A percentile compares a stretch with the other conserved stretches of the same genome.
These are phyloP conservation scores for Drosophila percnosoma DNA, from an alignment of 2,888 invertebrate species.

Conservation along the genomic window DNA sequence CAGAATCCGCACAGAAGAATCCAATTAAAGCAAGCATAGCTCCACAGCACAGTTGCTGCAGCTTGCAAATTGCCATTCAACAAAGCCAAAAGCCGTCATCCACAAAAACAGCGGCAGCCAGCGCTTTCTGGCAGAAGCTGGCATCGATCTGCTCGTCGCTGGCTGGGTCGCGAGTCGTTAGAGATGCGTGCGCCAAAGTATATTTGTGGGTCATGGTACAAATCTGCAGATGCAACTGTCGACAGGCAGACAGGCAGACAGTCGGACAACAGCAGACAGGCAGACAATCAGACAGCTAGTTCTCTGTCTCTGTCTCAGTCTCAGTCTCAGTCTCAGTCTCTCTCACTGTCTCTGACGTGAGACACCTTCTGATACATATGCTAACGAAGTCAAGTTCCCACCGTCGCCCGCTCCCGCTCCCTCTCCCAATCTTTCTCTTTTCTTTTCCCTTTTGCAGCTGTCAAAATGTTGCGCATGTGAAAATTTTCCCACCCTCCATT, in stretches of 20 bases:
- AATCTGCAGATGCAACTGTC: slow-evolving; percentile 57
- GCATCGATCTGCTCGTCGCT: slow-evolving; percentile 31
- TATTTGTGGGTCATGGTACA: slow-evolving; percentile 79
- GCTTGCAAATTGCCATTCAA: slow-evolving; percentile 69
- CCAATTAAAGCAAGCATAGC: slow-evolving; percentile 71
- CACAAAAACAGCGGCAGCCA: slow-evolving; percentile 9
- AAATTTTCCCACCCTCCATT: slow-evolving; percentile 78
- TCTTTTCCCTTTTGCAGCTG: slow-evolving; percentile 47
- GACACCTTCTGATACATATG: slow-evolving; percentile 76
- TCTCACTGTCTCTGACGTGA: slow-evolving; percentile 53
- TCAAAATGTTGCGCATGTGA: slow-evolving; percentile 74
- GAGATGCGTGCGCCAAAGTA: slow-evolving; percentile 72
- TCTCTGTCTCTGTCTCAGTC: slow-evolving; percentile 4
- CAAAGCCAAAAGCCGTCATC: slow-evolving; percentile 19
- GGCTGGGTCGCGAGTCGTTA: slow-evolving; percentile 60
- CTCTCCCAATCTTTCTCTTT: neutral
- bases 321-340: no score
- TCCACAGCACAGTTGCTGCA: slow-evolving; percentile 51
- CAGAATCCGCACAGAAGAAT: slow-evolving; percentile 71
- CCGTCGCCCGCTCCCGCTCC: neutral
- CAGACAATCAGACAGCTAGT: slow-evolving; percentile 46
- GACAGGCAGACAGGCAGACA: slow-evolving; percentile 9
- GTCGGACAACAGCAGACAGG: slow-evolving; percentile 27
- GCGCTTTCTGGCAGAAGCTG: slow-evolving; percentile 2
- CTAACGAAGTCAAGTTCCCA: slow-evolving; percentile 64